Percentiles rank a stretch among this genome's conserved stretches.
Evolutionary conservation across 2,888 invertebrate species (phyloP).

Genomic region (Liposcelis brunnea): DNA sequence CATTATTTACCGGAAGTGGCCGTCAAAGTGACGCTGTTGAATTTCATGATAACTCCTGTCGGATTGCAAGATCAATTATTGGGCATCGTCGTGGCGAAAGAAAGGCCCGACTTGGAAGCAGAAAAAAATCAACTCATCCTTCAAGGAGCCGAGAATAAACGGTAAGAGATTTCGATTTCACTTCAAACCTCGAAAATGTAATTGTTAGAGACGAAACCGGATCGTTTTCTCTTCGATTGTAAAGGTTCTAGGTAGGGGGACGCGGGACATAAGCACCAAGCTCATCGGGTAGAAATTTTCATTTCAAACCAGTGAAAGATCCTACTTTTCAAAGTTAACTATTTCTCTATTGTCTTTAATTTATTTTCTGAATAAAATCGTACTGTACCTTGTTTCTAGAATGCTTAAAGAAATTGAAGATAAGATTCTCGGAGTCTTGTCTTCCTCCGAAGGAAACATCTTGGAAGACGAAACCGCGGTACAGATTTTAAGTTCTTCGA

Average conservation of each 20-base stretch:
- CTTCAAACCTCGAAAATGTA: neutral
- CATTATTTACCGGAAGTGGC: slow-evolving; percentile 89
- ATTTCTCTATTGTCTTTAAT: neutral
- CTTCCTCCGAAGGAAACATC: slow-evolving; percentile 56
- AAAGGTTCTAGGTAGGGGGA: too few relatives aligned
- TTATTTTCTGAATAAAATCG: neutral
- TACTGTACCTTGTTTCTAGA: slow-evolving; percentile 23
- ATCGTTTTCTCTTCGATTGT: too few relatives aligned
- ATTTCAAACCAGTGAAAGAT: too few relatives aligned
- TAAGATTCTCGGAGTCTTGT: slow-evolving; percentile 66
- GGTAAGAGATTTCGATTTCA: slow-evolving; percentile 20
- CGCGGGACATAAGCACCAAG: too few relatives aligned
- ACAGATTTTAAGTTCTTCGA: slow-evolving; percentile 74
- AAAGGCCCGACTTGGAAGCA: slow-evolving; percentile 78
- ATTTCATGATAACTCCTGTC: slow-evolving; percentile 80
- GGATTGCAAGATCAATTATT: slow-evolving; percentile 81
- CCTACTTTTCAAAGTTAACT: neutral
- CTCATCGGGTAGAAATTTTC: too few relatives aligned
- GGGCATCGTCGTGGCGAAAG: slow-evolving; percentile 79
- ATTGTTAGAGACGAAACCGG: too few relatives aligned
- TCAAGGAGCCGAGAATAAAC: slow-evolving; percentile 70
- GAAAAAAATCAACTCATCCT: slow-evolving; percentile 76
- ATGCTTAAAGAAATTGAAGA: slow-evolving; percentile 76
- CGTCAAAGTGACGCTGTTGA: slow-evolving; percentile 75
- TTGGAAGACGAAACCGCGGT: slow-evolving; percentile 88